Percentiles rank a stretch among this genome's conserved stretches.
Conservation (phyloP, 1,140 invertebrate species). For the Ptiloglossa arizonensis region DNA sequence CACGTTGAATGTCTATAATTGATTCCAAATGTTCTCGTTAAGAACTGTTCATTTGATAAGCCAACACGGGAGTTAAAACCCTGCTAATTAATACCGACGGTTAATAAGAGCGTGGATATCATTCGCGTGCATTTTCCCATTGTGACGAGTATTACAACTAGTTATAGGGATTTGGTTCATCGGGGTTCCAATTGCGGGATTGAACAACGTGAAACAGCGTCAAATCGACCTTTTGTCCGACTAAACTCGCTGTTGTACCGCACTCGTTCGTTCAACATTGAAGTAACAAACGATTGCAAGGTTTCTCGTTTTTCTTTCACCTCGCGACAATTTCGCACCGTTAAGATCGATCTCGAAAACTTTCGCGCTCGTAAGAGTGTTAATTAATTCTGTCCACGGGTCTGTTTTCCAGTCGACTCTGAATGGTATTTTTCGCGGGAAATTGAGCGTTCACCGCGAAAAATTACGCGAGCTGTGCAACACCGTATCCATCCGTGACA, state of each 20-base stretch:
- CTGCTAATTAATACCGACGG: constrained; percentile 21
- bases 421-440: neutral
- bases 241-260: neutral
- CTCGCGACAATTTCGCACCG: too few species aligned
- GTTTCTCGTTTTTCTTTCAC: neutral
- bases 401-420: too few species aligned
- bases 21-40: neutral
- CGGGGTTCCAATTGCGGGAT: neutral
- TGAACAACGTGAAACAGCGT: neutral
- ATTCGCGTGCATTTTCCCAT: neutral
- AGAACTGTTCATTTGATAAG: neutral
- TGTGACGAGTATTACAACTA: neutral
- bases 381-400: constrained; percentile 1
- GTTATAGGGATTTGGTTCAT: neutral
- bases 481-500: neutral
- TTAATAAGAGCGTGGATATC: constrained; percentile 20
- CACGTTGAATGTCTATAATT: too few species aligned
- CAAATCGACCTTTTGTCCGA: neutral
- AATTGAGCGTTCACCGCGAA: neutral
- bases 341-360: too few species aligned
- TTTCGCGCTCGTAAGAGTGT: too few species aligned
- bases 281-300: too few species aligned
- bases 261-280: neutral
- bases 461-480: neutral
- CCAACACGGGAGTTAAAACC: neutral